Base-by-base conservation (phyloP, 2,113 vertebrate species). In the Engystomops pustulosus region DNA sequence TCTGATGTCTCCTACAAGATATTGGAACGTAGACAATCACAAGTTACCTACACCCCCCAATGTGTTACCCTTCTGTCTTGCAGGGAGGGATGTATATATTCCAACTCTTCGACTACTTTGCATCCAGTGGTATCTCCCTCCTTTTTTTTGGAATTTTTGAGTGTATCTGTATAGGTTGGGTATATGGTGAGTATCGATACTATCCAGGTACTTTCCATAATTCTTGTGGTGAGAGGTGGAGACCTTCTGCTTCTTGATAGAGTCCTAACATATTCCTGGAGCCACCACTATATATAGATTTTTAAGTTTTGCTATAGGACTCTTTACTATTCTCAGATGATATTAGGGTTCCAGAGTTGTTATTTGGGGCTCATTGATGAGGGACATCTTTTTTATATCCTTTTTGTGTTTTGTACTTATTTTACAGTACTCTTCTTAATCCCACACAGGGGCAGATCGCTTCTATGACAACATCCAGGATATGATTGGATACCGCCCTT, bases 41-140 rank as follows among this genome's bases (percentile, higher is more conserved):
- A n/a, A 60, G 2, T 4, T 10, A 60, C 10, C 25, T 2, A 9
- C 23, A 18, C 20, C 53, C 8, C 1, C 53, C 20, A 53, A 12
- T 27, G 12, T 60, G 27, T 11, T 3, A 25, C 25, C 18, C 58
- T 69, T 45, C 2, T 58, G 1, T 60, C 25, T 53, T 38, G 4
- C 76, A 95, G 94, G 93, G 93, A 11, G 94, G 94, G 41, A 87
- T 95, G 44, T 95, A 95, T 86, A 87, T 95, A 75, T 95, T 95
- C 72, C 94, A 94, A 90, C 12, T 95, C 80, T 94, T 95, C 86
- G 94, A 95, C 87, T 94, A 94, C 87, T 95, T 94, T 47, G 87
- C 90, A 86, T 94, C 93, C 88, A 95, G 94, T 85, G 94, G 94
- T 30, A 93, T 94, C 92, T 93, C 92, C 74, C 89, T 95, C 8